These are phyloP conservation scores for Agonum fuliginosum DNA, from an alignment of 2,888 invertebrate species.

Conservation along the genomic window DNA sequence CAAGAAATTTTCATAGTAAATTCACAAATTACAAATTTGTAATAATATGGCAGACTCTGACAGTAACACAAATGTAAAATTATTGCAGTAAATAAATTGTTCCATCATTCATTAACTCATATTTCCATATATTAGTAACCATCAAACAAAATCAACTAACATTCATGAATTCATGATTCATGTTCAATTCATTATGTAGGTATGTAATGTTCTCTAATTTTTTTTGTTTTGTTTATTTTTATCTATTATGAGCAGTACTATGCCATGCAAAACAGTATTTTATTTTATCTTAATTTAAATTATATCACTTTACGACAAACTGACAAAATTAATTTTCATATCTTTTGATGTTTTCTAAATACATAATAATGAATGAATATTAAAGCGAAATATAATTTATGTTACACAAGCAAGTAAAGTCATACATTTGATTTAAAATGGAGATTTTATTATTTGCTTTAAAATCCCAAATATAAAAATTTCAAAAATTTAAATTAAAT, in stretches of 20 bases:
- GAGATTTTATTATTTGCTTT: no score
- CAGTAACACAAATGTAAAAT: no score
- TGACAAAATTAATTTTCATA: neutral
- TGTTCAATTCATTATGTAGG: neutral
- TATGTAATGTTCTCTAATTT: no score
- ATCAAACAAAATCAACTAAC: neutral
- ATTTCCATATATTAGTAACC: constrained; percentile 3
- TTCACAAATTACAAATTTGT: no score
- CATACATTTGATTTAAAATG: no score
- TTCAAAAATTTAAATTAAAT: no score
- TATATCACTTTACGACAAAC: neutral
- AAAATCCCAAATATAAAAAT: no score
- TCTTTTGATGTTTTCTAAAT: neutral
- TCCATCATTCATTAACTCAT: neutral
- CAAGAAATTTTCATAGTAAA: no score
- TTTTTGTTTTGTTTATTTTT: no score
- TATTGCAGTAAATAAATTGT: neutral
- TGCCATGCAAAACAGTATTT: neutral
- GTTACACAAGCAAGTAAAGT: no score
- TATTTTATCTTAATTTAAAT: constrained; percentile 1
- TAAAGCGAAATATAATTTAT: neutral
- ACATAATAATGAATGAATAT: neutral
- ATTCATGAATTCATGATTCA: neutral
- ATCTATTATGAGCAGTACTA: no score
- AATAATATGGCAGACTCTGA: no score